phyloP scores from a whole-genome alignment of 2,888 invertebrate species.

The Elmis aenea region DNA sequence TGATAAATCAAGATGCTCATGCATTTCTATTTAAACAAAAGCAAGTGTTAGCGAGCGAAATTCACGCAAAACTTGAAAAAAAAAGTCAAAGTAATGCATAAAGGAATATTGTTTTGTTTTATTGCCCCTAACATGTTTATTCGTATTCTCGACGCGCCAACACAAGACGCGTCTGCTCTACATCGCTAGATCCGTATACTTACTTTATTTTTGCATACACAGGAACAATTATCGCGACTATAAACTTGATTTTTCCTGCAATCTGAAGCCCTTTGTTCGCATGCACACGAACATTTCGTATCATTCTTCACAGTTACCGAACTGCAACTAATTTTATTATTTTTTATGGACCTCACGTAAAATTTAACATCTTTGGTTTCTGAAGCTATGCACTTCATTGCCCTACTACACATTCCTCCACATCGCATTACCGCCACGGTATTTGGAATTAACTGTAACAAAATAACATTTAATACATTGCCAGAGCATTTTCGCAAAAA shows the following conservation, averaged over 20 bases:
- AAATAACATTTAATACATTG: too few relatives aligned
- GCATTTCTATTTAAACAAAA: too few relatives aligned
- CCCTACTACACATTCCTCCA: conserved; percentile 34
- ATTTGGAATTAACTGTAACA: conserved; percentile 35
- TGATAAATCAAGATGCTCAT: too few relatives aligned
- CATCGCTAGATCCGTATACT: too few relatives aligned
- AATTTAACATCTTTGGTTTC: conserved; percentile 23
- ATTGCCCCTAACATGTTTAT: too few relatives aligned
- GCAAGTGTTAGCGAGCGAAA: too few relatives aligned
- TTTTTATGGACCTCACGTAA: conserved; percentile 27
- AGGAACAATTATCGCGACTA: conserved; percentile 32
- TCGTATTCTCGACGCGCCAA: too few relatives aligned
- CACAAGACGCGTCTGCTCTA: too few relatives aligned
- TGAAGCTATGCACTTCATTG: conserved; percentile 30
- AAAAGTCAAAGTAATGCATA: too few relatives aligned
- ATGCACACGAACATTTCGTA: conserved; percentile 34
- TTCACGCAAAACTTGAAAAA: too few relatives aligned
- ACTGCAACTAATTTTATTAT: conserved; percentile 26
- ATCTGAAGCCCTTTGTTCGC: conserved; percentile 26
- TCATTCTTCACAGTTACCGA: conserved; percentile 34
- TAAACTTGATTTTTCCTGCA: conserved; percentile 33
- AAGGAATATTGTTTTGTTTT: too few relatives aligned
- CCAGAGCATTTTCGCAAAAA: too few relatives aligned
- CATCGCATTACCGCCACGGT: conserved; percentile 37
- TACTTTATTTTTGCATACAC: conserved; percentile 35